Conservation (phyloP, 2,888 invertebrate species). For the Monopis laevigella region DNA sequence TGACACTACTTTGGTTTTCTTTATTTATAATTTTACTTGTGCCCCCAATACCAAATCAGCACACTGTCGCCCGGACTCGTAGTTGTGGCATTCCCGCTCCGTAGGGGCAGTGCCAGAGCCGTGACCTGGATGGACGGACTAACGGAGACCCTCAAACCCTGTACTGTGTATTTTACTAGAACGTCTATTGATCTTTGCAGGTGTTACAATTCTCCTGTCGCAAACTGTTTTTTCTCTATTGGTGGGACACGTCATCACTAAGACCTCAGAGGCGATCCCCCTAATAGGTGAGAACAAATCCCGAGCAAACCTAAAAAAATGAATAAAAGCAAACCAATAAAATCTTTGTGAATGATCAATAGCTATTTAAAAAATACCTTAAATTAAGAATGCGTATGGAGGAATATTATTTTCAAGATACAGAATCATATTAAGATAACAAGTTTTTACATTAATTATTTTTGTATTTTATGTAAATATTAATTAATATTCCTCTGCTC, state of each 20-base stretch:
- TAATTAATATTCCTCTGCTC: slow-evolving; percentile 44
- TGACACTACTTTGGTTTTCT: slow-evolving; percentile 45
- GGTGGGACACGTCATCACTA: slow-evolving; percentile 99
- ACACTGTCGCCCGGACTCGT: slow-evolving; percentile 47
- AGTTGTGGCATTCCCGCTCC: no score
- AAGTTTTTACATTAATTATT: no score
- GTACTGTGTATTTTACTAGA: neutral
- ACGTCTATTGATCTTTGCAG: slow-evolving; percentile 80
- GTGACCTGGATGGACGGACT: no score
- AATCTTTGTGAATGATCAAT: slow-evolving; percentile 25
- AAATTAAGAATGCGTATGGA: slow-evolving; percentile 33
- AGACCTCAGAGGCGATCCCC: slow-evolving; percentile 99
- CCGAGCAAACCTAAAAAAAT: slow-evolving; percentile 18
- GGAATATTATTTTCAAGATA: no score
- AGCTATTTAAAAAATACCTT: slow-evolving; percentile 29
- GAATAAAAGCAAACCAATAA: slow-evolving; percentile 22
- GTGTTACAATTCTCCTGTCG: slow-evolving; percentile 98
- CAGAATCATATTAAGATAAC: no score
- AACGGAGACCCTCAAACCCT: no score
- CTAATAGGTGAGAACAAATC: slow-evolving; percentile 84
- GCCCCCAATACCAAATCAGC: slow-evolving; percentile 58
- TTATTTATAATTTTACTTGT: slow-evolving; percentile 55
- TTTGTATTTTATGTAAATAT: slow-evolving; percentile 26
- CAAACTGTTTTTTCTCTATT: slow-evolving; percentile 99
- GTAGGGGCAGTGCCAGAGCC: no score